These are phyloP conservation scores for Drosophila kokeensis DNA, from an alignment of 2,888 invertebrate genomes.

Conservation along the genomic window DNA sequence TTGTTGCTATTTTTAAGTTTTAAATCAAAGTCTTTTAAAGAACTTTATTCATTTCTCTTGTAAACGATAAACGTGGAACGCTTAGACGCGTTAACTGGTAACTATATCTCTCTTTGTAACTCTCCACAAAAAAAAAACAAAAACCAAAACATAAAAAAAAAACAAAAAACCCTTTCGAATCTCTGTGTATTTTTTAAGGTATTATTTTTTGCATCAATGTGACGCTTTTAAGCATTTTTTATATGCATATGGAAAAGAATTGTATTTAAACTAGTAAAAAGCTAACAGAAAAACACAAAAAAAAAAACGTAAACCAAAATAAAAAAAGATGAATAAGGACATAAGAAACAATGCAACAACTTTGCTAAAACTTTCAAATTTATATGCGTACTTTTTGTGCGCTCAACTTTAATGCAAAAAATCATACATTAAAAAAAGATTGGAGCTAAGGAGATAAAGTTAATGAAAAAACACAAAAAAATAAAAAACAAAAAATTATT, in stretches of 20 bases:
- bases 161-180: constrained; percentile 61
- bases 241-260: constrained; percentile 65
- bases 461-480: constrained; percentile 38
- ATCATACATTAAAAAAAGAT: constrained; percentile 72
- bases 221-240: constrained; percentile 78
- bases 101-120: constrained; percentile 69
- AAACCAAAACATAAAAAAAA: constrained; percentile 54
- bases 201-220: constrained; percentile 82
- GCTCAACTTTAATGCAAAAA: constrained; percentile 72
- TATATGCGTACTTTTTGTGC: constrained; percentile 75
- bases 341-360: constrained; percentile 50
- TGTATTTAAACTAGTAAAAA: constrained; percentile 66
- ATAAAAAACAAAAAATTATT: constrained; percentile 51
- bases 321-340: constrained; percentile 20
- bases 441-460: constrained; percentile 52
- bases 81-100: constrained; percentile 53
- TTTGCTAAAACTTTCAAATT: constrained; percentile 74
- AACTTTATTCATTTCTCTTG: constrained; percentile 74
- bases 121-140: constrained; percentile 57
- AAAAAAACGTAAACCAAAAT: constrained; percentile 40
- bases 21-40: constrained; percentile 81
- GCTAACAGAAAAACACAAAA: constrained; percentile 38
- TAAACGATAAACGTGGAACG: constrained; percentile 60
- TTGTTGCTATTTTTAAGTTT: constrained; percentile 83
- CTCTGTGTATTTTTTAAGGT: constrained; percentile 73